These are phyloP conservation scores for Porites cylindrica DNA, from an alignment of 92 coral and sea anemone genomes.

Conservation along the genomic window DNA sequence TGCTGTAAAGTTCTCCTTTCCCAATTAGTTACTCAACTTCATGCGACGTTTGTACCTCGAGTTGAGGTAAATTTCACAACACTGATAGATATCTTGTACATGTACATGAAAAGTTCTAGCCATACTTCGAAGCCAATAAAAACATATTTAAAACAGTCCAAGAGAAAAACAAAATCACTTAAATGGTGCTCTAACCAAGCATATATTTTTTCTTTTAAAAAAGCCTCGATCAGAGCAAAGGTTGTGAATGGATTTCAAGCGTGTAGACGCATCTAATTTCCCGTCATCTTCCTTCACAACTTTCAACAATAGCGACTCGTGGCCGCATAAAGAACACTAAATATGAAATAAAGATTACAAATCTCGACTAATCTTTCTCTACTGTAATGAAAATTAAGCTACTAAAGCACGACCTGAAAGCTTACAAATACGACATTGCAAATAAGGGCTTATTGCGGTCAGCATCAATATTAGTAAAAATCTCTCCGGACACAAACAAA, in stretches of 20 bases:
- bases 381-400: constrained; percentile 31
- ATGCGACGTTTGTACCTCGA: too few species aligned
- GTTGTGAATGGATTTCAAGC: neutral
- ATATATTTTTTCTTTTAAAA: too few species aligned
- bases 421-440: neutral
- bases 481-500: neutral
- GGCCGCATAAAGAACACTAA: constrained; percentile 12
- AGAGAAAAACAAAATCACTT: neutral
- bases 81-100: neutral
- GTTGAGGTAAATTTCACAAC: neutral
- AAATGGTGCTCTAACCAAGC: neutral
- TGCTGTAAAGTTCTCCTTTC: neutral
- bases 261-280: neutral
- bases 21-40: too few species aligned
- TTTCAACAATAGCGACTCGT: neutral
- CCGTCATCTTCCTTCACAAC: neutral
- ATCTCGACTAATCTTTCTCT: constrained; percentile 40
- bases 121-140: neutral
- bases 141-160: neutral
- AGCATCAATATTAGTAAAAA: neutral
- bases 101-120: neutral
- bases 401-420: constrained; percentile 12
- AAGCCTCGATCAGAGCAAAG: neutral
- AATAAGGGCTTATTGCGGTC: neutral
- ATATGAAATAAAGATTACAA: constrained; percentile 18